Evolutionary conservation across 2,113 vertebrate genomes (phyloP).

Genomic region (Limanda limanda): DNA sequence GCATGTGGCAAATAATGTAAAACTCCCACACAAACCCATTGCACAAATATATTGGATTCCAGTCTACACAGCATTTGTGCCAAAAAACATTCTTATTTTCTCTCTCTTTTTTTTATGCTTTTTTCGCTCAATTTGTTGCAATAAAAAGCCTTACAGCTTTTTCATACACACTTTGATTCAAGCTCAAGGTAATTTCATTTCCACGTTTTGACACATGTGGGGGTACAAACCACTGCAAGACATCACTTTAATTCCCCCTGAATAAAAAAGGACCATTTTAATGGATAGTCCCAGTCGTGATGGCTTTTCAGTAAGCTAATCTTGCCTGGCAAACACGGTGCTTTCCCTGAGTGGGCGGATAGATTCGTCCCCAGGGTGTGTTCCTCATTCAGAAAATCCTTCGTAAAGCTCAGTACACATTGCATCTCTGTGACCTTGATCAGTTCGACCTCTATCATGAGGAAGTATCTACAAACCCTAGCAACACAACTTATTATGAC

Average conservation of each 20-base stretch:
- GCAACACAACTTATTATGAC: background rate
- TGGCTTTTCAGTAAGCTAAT: constrained; percentile 50
- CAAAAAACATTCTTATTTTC: background rate
- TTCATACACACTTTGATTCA: background rate
- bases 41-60: no score
- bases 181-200: constrained; percentile 37
- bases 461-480: background rate
- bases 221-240: constrained; percentile 27
- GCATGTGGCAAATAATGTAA: no score
- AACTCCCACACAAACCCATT: no score
- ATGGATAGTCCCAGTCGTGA: constrained; percentile 35
- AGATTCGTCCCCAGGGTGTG: constrained; percentile 19
- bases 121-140: background rate
- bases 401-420: background rate
- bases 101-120: background rate
- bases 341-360: constrained; percentile 34
- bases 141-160: background rate
- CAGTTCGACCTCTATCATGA: constrained; percentile 1
- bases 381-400: constrained; percentile 15
- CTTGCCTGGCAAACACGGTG: constrained; percentile 54
- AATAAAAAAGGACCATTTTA: constrained; percentile 60
- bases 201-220: constrained; percentile 23
- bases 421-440: constrained; percentile 37
- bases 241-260: constrained; percentile 55
- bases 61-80: no score